Percentiles rank a stretch among this genome's conserved stretches.
Conservation (phyloP, 2,113 vertebrate genomes). For the Myanophis thanlyinensis region DNA sequence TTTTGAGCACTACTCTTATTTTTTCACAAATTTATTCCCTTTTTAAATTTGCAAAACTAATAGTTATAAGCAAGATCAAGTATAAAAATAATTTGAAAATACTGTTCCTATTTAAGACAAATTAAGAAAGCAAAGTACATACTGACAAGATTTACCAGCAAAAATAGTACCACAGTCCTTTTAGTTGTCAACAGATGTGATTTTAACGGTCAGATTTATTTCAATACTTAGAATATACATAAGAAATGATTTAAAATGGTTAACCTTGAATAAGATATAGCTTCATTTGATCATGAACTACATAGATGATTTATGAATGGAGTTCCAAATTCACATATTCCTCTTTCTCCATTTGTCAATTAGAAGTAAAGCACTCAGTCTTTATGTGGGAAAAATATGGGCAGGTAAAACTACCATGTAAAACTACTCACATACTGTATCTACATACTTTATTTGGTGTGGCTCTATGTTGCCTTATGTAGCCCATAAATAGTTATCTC, state of each 20-base stretch:
- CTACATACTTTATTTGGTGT: not conserved
- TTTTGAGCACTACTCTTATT: not conserved
- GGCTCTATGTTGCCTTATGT: not conserved
- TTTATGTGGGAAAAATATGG: not conserved
- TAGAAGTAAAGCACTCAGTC: not conserved
- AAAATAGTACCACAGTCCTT: not conserved
- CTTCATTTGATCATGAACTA: not conserved
- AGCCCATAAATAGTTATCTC: not conserved
- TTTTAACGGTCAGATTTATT: not conserved
- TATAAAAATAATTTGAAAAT: not conserved
- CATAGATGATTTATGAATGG: not conserved
- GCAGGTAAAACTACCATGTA: not conserved
- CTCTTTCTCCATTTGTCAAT: not conserved
- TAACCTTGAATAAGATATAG: not conserved
- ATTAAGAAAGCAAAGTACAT: not conserved
- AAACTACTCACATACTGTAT: not conserved
- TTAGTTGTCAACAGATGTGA: not conserved
- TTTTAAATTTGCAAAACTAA: not conserved
- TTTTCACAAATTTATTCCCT: not conserved
- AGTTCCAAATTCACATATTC: not conserved
- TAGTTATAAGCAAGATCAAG: not conserved
- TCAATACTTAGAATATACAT: not conserved
- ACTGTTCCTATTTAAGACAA: not conserved
- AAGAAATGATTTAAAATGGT: not conserved
- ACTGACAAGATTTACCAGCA: not conserved